phyloP scores from a whole-genome alignment of 2,797 vertebrate species.

The Sebastes nivosus region DNA sequence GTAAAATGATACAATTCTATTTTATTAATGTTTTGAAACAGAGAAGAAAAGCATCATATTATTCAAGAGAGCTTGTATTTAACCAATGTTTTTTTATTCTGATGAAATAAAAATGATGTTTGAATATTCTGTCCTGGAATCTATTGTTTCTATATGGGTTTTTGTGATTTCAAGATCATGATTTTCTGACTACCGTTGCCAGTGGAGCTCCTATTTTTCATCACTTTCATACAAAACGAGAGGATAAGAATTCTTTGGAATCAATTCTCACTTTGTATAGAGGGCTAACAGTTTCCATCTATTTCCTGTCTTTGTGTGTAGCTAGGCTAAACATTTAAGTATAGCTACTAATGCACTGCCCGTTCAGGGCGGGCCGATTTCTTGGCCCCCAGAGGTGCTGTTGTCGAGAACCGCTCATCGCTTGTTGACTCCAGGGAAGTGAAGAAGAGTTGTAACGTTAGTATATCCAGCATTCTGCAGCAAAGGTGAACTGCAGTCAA shows the following conservation, averaged over 20 bases:
- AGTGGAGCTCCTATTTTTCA: neutral
- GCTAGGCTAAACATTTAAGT: too few relatives aligned
- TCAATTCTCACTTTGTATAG: neutral
- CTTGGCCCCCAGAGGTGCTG: neutral
- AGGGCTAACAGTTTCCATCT: neutral
- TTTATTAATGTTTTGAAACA: conserved; percentile 58
- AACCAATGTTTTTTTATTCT: conserved; percentile 66
- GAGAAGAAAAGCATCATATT: conserved; percentile 38
- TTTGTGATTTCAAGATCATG: neutral
- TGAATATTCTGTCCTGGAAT: conserved; percentile 10
- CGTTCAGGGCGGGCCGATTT: neutral
- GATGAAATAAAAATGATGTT: conserved; percentile 70
- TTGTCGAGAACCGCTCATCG: neutral
- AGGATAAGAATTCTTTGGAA: neutral
- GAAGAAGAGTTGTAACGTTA: too few relatives aligned
- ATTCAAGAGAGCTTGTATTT: conserved; percentile 51
- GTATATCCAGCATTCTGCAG: too few relatives aligned
- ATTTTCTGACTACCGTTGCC: neutral
- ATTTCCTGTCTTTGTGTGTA: neutral
- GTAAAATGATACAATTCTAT: conserved; percentile 51
- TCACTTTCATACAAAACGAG: neutral
- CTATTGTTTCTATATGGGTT: neutral
- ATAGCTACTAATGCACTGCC: too few relatives aligned
- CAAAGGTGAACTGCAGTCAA: too few relatives aligned
- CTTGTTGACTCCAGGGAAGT: too few relatives aligned